These are phyloP conservation scores for Bombus polaris DNA, from an alignment of 1,140 invertebrate genomes.

Conservation along the genomic window DNA sequence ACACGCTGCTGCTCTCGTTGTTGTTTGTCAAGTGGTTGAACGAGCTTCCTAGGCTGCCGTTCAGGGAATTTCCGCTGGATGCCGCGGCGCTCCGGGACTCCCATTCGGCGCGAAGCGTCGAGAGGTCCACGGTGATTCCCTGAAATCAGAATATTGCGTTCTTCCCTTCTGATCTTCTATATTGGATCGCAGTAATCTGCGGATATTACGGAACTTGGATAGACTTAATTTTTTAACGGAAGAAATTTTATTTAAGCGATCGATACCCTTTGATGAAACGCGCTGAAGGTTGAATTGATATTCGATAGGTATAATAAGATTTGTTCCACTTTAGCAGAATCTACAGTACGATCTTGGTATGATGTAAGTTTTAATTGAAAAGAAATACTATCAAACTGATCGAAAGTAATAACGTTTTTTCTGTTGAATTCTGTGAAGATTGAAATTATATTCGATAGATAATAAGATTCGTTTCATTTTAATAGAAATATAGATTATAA, in stretches of 20 bases:
- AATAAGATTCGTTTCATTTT: not conserved
- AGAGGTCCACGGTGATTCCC: conserved; percentile 93
- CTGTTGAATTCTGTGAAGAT: not conserved
- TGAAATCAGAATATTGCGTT: conserved; percentile 57
- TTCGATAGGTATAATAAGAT: not conserved
- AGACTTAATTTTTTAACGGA: no score
- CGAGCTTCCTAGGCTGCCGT: conserved; percentile 65
- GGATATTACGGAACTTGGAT: not conserved
- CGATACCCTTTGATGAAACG: not conserved
- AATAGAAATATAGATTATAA: not conserved
- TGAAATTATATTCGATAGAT: not conserved
- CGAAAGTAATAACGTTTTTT: not conserved
- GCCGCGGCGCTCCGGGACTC: conserved; percentile 86
- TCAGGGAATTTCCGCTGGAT: conserved; percentile 68
- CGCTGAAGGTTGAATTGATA: not conserved
- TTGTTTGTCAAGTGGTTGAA: conserved; percentile 82
- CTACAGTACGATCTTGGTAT: no score
- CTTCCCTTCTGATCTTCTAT: not conserved
- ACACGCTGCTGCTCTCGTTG: conserved; percentile 85
- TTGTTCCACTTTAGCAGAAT: no score
- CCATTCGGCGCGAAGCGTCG: conserved; percentile 90
- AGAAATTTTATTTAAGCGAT: not conserved
- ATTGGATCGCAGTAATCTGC: not conserved
- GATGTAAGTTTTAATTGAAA: not conserved
- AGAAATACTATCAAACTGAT: not conserved